Evolutionary conservation across 2,888 invertebrate genomes (phyloP).

Genomic region (Galerucella nymphaeae): DNA sequence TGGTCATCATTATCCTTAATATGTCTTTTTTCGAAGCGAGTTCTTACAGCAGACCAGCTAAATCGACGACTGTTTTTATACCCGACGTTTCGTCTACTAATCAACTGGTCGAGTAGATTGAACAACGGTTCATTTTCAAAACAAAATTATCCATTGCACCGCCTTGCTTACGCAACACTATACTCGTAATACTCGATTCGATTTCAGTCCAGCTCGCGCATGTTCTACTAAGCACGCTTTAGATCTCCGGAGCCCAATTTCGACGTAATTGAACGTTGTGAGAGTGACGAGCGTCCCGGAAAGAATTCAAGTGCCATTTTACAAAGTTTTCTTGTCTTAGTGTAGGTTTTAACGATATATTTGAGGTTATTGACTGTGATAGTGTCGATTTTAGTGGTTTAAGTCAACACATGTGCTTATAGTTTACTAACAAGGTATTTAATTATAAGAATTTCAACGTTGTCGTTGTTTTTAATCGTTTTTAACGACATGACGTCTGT

Average conservation of each 20-base stretch:
- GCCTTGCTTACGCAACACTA: conserved; percentile 47
- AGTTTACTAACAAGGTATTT: background rate
- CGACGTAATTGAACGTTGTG: conserved; percentile 13
- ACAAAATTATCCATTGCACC: conserved; percentile 8
- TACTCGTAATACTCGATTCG: conserved; percentile 26
- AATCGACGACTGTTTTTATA: conserved; percentile 1
- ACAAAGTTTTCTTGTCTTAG: background rate
- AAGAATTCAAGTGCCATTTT: conserved; percentile 28
- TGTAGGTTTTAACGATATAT: conserved; percentile 7
- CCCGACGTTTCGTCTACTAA: background rate
- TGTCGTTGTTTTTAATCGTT: background rate
- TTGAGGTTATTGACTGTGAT: conserved; percentile 10
- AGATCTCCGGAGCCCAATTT: conserved; percentile 24
- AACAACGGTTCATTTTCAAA: background rate
- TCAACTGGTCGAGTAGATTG: background rate
- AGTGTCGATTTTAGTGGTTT: conserved; percentile 19
- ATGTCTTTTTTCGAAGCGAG: conserved; percentile 22
- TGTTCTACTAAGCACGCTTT: conserved; percentile 37
- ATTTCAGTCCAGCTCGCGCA: conserved; percentile 41
- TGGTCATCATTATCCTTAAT: conserved; percentile 53
- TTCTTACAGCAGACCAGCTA: background rate
- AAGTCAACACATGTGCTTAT: conserved; percentile 26
- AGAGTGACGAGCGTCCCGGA: conserved; percentile 8
- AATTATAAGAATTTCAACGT: background rate
- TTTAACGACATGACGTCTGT: background rate